phyloP scores from a whole-genome alignment of 2,113 vertebrate species.

The Dolichallabes microphthalmus region DNA sequence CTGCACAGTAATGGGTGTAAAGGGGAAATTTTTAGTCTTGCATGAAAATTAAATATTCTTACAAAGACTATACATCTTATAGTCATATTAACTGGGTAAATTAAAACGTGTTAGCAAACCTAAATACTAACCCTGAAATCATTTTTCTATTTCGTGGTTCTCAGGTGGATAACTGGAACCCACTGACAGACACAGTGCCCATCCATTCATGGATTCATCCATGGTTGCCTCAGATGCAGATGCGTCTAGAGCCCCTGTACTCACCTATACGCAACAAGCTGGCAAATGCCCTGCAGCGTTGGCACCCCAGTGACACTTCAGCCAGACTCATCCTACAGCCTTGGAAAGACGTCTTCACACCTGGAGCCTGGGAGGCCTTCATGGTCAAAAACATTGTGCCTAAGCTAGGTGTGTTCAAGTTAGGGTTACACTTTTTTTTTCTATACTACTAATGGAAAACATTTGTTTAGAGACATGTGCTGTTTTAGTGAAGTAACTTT shows the following conservation, averaged over 20 bases:
- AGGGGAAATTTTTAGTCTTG: not conserved
- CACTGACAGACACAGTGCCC: slow-evolving; percentile 92
- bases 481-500: not conserved
- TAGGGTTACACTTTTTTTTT: not conserved
- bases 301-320: slow-evolving; percentile 93
- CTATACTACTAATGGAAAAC: not conserved
- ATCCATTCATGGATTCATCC: slow-evolving; percentile 98
- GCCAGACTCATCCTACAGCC: slow-evolving; percentile 96
- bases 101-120: not conserved
- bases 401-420: slow-evolving; percentile 80
- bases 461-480: not conserved
- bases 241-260: slow-evolving; percentile 88
- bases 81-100: not conserved
- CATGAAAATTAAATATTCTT: not conserved
- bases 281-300: slow-evolving; percentile 89
- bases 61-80: not conserved
- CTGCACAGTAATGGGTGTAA: not conserved
- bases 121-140: not conserved
- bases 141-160: not conserved
- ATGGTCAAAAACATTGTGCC: slow-evolving; percentile 98
- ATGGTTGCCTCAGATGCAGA: slow-evolving; percentile 91
- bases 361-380: slow-evolving; percentile 96
- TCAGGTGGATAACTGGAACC: slow-evolving; percentile 96
- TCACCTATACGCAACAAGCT: slow-evolving; percentile 93
- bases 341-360: slow-evolving; percentile 95